A percentile compares a stretch with the other conserved stretches of the same genome.
phyloP scores from a whole-genome alignment of 1,140 invertebrate genomes.

The Zaprionus africanus region DNA sequence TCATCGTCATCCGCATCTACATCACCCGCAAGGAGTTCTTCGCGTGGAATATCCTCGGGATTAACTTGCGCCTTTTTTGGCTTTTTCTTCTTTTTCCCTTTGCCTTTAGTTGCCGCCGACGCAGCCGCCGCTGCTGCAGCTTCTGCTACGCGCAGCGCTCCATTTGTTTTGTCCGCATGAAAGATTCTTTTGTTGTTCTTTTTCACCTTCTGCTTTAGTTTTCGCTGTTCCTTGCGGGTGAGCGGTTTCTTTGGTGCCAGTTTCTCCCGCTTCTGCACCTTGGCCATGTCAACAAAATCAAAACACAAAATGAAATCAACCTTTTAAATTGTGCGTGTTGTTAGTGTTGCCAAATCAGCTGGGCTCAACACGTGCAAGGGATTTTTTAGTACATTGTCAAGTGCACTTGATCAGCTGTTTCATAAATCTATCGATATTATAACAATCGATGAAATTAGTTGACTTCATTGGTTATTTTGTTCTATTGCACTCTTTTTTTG shows the following conservation, averaged over 20 bases:
- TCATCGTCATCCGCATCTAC: conserved; percentile 72
- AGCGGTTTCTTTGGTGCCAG: conserved; percentile 50
- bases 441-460: background rate
- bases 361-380: conserved; percentile 30
- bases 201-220: conserved; percentile 87
- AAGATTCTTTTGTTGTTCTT: conserved; percentile 84
- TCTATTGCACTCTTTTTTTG: conserved; percentile 32
- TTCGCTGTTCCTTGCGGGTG: conserved; percentile 87
- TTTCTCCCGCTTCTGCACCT: conserved; percentile 50
- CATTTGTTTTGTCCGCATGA: conserved; percentile 68
- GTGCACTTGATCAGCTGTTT: background rate
- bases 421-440: background rate
- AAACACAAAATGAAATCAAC: conserved; percentile 5
- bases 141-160: conserved; percentile 62
- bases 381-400: conserved; percentile 33
- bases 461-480: conserved; percentile 24
- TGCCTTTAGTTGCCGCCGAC: conserved; percentile 34
- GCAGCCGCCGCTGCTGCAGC: conserved; percentile 53
- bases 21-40: conserved; percentile 61
- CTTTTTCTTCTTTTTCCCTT: conserved; percentile 43
- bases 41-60: conserved; percentile 58
- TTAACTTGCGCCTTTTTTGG: conserved; percentile 47
- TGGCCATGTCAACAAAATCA: conserved; percentile 56
- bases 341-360: conserved; percentile 51
- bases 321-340: conserved; percentile 24